phyloP scores from a whole-genome alignment of 2,113 vertebrate genomes.

The Nibea coibor region DNA sequence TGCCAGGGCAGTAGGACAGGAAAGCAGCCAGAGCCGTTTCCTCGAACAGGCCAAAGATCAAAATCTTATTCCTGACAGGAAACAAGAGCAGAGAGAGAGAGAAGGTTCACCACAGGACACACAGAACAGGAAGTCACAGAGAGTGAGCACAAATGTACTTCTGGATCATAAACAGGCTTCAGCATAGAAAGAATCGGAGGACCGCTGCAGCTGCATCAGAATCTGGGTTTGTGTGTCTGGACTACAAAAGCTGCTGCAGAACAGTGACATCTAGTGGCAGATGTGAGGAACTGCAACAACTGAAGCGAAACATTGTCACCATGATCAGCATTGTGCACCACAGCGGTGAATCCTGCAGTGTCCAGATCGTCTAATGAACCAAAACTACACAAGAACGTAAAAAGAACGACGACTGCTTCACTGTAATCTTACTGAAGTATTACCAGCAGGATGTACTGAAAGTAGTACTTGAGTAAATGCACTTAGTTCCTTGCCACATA shows the following conservation, averaged over 20 bases:
- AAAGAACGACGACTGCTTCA: no score
- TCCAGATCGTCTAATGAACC: not conserved
- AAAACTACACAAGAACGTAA: not conserved
- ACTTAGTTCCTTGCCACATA: no score
- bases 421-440: no score
- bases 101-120: not conserved
- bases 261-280: conserved; percentile 30
- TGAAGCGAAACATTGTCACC: not conserved
- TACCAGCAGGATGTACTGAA: no score
- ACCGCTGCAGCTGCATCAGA: not conserved
- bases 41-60: conserved; percentile 85
- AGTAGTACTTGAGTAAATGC: no score
- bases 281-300: not conserved
- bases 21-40: conserved; percentile 85
- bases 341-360: not conserved
- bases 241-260: not conserved
- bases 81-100: not conserved
- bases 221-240: not conserved
- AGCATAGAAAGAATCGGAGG: no score
- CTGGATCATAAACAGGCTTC: not conserved
- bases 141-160: no score
- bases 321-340: not conserved
- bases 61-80: conserved; percentile 84
- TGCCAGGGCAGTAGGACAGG: conserved; percentile 84
- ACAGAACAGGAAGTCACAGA: not conserved